Evolutionary conservation across 2,888 invertebrate species (phyloP).

Genomic region (Hypomecis atomaria): DNA sequence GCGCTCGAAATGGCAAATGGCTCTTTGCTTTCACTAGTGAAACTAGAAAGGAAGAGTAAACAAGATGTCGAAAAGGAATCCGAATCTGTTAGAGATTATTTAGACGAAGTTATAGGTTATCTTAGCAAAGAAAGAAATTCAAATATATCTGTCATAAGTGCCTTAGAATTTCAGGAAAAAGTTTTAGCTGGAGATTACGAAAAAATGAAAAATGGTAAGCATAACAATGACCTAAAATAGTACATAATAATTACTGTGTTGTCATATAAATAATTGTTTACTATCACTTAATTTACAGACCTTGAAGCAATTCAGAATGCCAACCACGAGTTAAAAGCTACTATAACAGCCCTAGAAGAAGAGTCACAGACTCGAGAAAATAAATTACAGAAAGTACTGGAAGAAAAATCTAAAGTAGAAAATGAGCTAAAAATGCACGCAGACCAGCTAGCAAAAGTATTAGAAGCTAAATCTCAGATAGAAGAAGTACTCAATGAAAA

Average conservation of each 20-base stretch:
- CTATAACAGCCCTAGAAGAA: conserved; percentile 40
- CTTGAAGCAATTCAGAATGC: conserved; percentile 46
- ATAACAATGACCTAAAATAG: not conserved
- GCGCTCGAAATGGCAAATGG: conserved; percentile 50
- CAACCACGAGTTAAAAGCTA: conserved; percentile 47
- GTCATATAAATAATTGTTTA: not conserved
- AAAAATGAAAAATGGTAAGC: conserved; percentile 54
- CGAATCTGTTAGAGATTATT: conserved; percentile 34
- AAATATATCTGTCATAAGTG: conserved; percentile 36
- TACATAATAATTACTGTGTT: not conserved
- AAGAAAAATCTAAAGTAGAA: conserved; percentile 46
- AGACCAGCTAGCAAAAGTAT: conserved; percentile 41
- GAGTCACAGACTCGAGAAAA: conserved; percentile 37
- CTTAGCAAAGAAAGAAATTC: conserved; percentile 40
- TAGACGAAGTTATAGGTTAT: conserved; percentile 43
- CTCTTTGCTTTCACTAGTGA: conserved; percentile 40
- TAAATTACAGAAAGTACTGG: conserved; percentile 41
- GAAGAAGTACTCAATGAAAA: conserved; percentile 52
- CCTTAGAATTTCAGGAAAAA: conserved; percentile 46
- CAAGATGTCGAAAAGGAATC: conserved; percentile 42
- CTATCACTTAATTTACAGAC: conserved; percentile 43
- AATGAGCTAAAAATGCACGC: conserved; percentile 37
- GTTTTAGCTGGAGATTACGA: conserved; percentile 40
- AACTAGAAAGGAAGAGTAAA: conserved; percentile 42
- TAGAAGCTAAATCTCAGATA: conserved; percentile 43